Base-by-base conservation (phyloP, 2,888 invertebrate species). In the Mythimna impura region DNA sequence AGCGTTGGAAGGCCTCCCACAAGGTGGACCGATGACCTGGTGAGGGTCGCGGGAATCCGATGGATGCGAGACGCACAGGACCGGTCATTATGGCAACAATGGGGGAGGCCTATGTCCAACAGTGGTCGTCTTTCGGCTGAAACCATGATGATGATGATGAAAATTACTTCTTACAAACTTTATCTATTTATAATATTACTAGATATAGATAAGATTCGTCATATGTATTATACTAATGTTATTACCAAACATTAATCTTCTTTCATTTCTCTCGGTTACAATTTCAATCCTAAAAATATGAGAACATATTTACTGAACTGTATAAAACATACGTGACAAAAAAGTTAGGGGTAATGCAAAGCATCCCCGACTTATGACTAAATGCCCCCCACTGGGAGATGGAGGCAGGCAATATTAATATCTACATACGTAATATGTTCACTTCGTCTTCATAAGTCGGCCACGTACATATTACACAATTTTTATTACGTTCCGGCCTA, bases 381-480 rank as follows among this genome's bases (percentile, higher is more conserved):
- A 87, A 84, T 80, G 83, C 78, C 81, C 73, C 81, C 84, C 82
- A 87, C 82, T 83, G 81, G 82, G 80, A 85, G 86, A 86, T 80
- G 85, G 80, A 73, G 80, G 82, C 79, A 68, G 78, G 86, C 87
- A 89, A 90, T 91, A 91, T 89, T 91, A 91, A 91, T 91, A 89
- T 87, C 88, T 86, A 91, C 91, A 91, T 91, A 87, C 91, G 90
- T 93, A 93, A 93, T 92, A 89, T 89, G 82, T 83, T 82, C 90
- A 88, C 89, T 92, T 86, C 90, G 85, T 93, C 92, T 92, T 90
- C 91, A 91, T 93, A 91, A 92, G 91, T 89, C 88, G 87, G 82
- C 86, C 86, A 79, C 82, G 87, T 88, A 89, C 90, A 89, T 89
- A 89, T 88, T 88, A 86, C 90, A 91, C 90, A 91, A 92, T 93